Evolutionary conservation across 1,140 invertebrate species (phyloP), one percentile per base, ranked within the genome.

Genomic region (Paraescarpia echinospica): DNA sequence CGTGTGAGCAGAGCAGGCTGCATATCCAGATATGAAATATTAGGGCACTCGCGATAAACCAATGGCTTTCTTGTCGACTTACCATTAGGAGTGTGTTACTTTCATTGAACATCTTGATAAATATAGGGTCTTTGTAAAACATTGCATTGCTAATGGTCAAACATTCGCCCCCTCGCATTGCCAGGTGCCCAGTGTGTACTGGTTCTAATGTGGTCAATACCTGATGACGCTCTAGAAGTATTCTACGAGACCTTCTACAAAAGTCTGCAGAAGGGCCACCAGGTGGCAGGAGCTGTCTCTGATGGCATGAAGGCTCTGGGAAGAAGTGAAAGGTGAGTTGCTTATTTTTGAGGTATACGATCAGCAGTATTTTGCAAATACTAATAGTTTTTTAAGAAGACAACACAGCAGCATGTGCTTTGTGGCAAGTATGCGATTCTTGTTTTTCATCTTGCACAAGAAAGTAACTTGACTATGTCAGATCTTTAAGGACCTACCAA

Each of bases 121-220:
- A 4, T 90, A 90, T 31, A 90, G 41, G 41, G 12, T 41, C 41
- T 6, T 4, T 90, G 33, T 90, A 22, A 34, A 90, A n/a, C 27
- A 34, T 34, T 34, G 33, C 14, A 22, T 35, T 5, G 89, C 33
- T 35, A 90, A 31, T 18, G 18, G 4, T 90, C 27, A 4, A 90
- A n/a, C n/a, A 31, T 34, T 35, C 35, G 34, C 41, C 8, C 14
- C 34, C 0, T 93, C 27, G 88, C n/a, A n/a, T 89, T 59, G 90
- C 18, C 92, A 96, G 95, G 95, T 90, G 95, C 94, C n/a, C 94
- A 95, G 92, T 94, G 95, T 94, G 95, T 96, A 31, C 90, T 95
- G 34, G 93, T 93, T 18, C 92, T 93, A 51, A 93, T 94, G 93
- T 95, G 95, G 95, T 93, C 93, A 1, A 89, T 95, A 5, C 94